A percentile compares a stretch with the other conserved stretches of the same genome.
phyloP scores from a whole-genome alignment of 2,888 invertebrate genomes.

The Ochlodes sylvanus region DNA sequence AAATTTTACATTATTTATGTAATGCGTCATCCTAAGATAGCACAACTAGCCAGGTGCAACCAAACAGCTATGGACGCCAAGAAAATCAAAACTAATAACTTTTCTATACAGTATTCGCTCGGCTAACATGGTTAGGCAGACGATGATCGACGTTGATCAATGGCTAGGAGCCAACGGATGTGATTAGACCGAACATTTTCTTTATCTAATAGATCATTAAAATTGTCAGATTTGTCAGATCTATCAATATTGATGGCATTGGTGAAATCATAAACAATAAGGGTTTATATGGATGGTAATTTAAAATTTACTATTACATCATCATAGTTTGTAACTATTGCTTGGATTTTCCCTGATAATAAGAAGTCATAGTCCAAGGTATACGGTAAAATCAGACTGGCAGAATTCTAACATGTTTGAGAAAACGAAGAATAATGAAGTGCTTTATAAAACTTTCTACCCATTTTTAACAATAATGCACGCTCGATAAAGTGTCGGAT shows the following conservation, averaged over 20 bases:
- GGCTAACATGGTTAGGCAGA: not conserved
- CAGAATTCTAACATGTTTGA: too few species aligned
- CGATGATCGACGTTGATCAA: conserved; percentile 1
- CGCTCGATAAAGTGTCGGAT: too few species aligned
- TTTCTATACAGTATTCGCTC: not conserved
- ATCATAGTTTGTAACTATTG: too few species aligned
- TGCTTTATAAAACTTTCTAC: too few species aligned
- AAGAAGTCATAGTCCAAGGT: too few species aligned
- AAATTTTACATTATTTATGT: conserved; percentile 2
- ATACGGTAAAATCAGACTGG: too few species aligned
- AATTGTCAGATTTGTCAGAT: not conserved
- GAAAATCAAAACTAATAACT: conserved; percentile 4
- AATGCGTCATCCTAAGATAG: conserved; percentile 11
- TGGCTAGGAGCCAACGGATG: conserved; percentile 2
- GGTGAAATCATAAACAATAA: not conserved
- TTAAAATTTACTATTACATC: too few species aligned
- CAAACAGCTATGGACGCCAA: conserved; percentile 7
- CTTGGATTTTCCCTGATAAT: too few species aligned
- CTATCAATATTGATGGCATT: not conserved
- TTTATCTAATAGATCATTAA: not conserved
- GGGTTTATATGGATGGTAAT: too few species aligned
- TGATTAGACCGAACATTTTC: not conserved
- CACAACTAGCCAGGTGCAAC: conserved; percentile 7
- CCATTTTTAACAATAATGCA: too few species aligned
- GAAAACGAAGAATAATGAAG: too few species aligned